These are phyloP conservation scores for Sceloporus undulatus DNA, from an alignment of 2,113 vertebrate species.

Conservation along the genomic window DNA sequence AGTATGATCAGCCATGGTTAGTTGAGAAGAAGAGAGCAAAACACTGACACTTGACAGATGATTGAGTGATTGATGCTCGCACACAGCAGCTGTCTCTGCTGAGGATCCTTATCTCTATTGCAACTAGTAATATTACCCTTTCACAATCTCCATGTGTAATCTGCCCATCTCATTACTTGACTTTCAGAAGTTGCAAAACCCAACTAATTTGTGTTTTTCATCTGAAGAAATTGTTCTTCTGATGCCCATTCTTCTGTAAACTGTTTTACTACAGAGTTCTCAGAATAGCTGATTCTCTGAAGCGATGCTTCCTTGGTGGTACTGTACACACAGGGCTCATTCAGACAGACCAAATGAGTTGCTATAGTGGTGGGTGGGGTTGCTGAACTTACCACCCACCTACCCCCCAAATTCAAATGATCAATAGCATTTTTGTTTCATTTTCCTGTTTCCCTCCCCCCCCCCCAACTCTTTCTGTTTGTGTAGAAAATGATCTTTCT, in stretches of 20 bases:
- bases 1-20: not conserved
- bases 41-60: not conserved
- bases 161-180: not conserved
- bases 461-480: too few relatives aligned
- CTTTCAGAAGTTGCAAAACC: not conserved
- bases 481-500: too few relatives aligned
- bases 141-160: not conserved
- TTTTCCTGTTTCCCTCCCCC: too few relatives aligned
- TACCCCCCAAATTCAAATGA: too few relatives aligned
- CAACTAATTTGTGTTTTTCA: not conserved
- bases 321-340: not conserved
- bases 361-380: too few relatives aligned
- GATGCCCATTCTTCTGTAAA: not conserved
- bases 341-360: too few relatives aligned
- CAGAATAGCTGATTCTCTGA: not conserved
- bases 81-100: not conserved
- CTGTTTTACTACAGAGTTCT: not conserved
- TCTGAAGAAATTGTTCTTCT: not conserved
- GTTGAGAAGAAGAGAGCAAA: not conserved
- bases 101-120: not conserved
- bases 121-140: not conserved
- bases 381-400: too few relatives aligned
- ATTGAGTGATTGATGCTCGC: too few relatives aligned
- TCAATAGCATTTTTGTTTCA: too few relatives aligned
- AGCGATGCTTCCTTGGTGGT: not conserved